Percentiles rank a stretch among this genome's conserved stretches.
Evolutionary conservation across 2,888 invertebrate genomes (phyloP).

Genomic region (Alviniconcha strummeri): DNA sequence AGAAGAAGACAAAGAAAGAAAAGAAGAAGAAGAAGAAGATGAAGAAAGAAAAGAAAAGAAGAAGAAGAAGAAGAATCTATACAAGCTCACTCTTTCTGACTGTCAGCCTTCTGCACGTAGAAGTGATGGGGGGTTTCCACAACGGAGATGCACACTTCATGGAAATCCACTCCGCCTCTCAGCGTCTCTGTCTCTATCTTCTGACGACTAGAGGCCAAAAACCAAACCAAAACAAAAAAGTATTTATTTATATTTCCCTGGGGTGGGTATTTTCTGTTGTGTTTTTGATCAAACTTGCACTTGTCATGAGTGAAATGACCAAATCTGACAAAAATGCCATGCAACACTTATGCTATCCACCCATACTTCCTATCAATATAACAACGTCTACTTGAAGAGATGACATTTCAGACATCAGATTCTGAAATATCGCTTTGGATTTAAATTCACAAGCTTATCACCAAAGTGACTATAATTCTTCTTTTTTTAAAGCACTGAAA

Average conservation of each 20-base stretch:
- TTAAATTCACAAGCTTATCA: too few relatives aligned
- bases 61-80: neutral
- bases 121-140: constrained; percentile 53
- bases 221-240: neutral
- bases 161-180: constrained; percentile 44
- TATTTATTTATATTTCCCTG: too few relatives aligned
- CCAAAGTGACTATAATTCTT: neutral
- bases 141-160: constrained; percentile 53
- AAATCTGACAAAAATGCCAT: too few relatives aligned
- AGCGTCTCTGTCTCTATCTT: constrained; percentile 51
- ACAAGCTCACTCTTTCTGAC: constrained; percentile 49
- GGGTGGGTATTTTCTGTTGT: too few relatives aligned
- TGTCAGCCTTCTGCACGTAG: constrained; percentile 54
- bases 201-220: constrained; percentile 7
- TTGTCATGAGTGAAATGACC: too few relatives aligned
- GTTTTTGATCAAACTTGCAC: too few relatives aligned
- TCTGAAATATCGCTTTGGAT: too few relatives aligned
- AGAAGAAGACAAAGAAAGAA: too few relatives aligned
- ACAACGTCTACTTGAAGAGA: too few relatives aligned
- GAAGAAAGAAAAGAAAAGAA: neutral
- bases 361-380: too few relatives aligned
- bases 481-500: neutral
- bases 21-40: neutral
- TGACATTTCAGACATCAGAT: too few relatives aligned
- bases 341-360: too few relatives aligned